A percentile compares a stretch with the other conserved stretches of the same genome.
These are phyloP conservation scores for Caenorhabditis virilis DNA, from an alignment of 2,888 invertebrate species.

Conservation along the genomic window DNA sequence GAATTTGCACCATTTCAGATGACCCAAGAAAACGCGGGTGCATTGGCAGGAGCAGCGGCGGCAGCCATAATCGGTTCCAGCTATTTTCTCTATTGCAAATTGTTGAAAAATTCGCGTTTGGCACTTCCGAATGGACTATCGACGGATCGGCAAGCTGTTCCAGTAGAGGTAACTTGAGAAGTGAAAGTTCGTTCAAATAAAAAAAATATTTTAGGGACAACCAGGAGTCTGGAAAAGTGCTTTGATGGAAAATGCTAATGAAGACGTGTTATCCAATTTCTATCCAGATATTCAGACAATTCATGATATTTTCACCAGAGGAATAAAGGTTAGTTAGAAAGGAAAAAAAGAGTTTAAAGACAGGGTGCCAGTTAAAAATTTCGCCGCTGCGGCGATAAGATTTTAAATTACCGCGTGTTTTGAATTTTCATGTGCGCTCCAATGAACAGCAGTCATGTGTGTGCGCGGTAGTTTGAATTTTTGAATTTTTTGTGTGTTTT, in stretches of 20 bases:
- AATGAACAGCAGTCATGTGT: too few relatives aligned
- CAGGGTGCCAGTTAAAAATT: too few relatives aligned
- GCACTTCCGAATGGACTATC: constrained; percentile 22
- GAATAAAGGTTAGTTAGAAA: constrained; percentile 43
- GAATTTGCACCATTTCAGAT: constrained; percentile 2
- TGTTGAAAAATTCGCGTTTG: constrained; percentile 9
- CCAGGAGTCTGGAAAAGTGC: constrained; percentile 63
- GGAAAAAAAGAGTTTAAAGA: too few relatives aligned
- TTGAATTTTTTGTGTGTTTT: too few relatives aligned
- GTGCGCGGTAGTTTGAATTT: too few relatives aligned
- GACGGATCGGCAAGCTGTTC: constrained; percentile 22
- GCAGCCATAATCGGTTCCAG: constrained; percentile 31
- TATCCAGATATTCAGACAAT: constrained; percentile 62
- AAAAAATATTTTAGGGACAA: constrained; percentile 45
- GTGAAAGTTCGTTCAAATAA: not conserved
- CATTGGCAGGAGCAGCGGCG: constrained; percentile 17
- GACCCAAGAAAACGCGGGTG: constrained; percentile 16
- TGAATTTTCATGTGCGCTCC: too few relatives aligned
- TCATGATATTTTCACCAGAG: constrained; percentile 61
- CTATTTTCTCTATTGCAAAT: constrained; percentile 30
- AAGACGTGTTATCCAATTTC: constrained; percentile 39
- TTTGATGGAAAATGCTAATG: constrained; percentile 51
- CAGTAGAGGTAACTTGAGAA: constrained; percentile 19
- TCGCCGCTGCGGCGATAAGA: too few relatives aligned
- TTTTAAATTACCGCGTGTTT: too few relatives aligned